Evolutionary conservation across 2,888 invertebrate genomes (phyloP).

Genomic region (Galeopsomyia nigrocyanea): DNA sequence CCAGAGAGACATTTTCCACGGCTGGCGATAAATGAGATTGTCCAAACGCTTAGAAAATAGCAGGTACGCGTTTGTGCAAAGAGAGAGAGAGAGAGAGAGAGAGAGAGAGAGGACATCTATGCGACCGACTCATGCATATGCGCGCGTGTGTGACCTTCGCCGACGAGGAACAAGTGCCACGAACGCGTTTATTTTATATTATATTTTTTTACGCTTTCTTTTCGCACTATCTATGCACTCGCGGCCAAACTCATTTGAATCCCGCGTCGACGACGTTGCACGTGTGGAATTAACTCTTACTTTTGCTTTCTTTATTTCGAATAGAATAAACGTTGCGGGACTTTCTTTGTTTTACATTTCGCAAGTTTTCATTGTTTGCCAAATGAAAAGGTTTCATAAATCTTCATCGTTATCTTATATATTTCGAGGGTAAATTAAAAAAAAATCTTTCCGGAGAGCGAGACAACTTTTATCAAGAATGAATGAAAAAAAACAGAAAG

Average conservation of each 20-base stretch:
- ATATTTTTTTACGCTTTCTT: constrained; percentile 17
- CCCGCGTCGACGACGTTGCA: background rate
- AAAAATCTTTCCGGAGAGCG: too few relatives aligned
- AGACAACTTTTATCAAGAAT: too few relatives aligned
- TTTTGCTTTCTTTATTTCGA: too few relatives aligned
- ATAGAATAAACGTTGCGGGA: too few relatives aligned
- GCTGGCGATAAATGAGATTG: constrained; percentile 7
- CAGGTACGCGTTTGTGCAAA: constrained; percentile 16
- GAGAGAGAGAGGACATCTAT: constrained; percentile 30
- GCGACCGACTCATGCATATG: constrained; percentile 34
- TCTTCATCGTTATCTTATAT: too few relatives aligned
- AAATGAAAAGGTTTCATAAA: too few relatives aligned
- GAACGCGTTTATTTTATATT: background rate
- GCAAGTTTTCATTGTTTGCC: too few relatives aligned
- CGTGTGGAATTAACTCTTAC: too few relatives aligned
- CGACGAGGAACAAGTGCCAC: constrained; percentile 15
- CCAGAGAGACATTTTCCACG: constrained; percentile 1
- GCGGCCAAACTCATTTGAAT: background rate
- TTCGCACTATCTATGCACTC: constrained; percentile 5
- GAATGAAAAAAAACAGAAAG: too few relatives aligned
- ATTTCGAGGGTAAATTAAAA: too few relatives aligned
- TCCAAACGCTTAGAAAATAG: constrained; percentile 24
- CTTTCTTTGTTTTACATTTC: too few relatives aligned
- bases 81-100: too few relatives aligned
- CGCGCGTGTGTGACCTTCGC: constrained; percentile 6